Base-by-base conservation (phyloP, 2,113 vertebrate genomes). In the Trichomycterus rosablanca region DNA sequence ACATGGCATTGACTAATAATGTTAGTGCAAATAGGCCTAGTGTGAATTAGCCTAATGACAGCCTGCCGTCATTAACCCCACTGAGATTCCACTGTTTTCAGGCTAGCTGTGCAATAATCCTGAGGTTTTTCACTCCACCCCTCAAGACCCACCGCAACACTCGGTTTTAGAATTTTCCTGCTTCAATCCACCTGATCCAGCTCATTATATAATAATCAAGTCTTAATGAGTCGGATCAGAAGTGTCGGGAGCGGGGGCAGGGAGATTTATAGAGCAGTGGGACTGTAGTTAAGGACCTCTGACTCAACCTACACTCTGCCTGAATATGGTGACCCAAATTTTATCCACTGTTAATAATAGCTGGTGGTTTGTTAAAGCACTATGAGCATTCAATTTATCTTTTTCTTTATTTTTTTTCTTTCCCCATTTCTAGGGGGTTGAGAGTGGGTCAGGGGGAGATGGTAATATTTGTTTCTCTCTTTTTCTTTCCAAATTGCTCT, bases 11-110 rank as follows among this genome's bases (percentile, higher is more conserved):
- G 8, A 28, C 7, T 34, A 63, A 53, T 53, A 43, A 15, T 1
- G 44, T 60, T 60, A 22, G 44, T 15, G 57, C 22, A 48, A 16
- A 59, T 35, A 48, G 35, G 37, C 1, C 59, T 28, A 52, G 16
- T 50, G 24, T 32, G 39, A n/a, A n/a, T 62, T 62, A 34, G 18
- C 49, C 30, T n/a, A 26, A 28, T 24, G 49, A 19, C n/a, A 32
- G n/a, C 22, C 6, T n/a, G 35, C 35, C 23, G 12, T 43, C 52
- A 16, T 23, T 32, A 34, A 22, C 19, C 35, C 24, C 60, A 63
- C 48, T 34, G 9, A 49, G 15, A 34, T 60, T 22, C 22, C 3
- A 14, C 15, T 28, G 11, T 53, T 30, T 20, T 34, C n/a, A n/a
- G n/a, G n/a, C n/a, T n/a, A n/a, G n/a, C 11, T 40, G 19, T 20